Evolutionary conservation across 1,140 invertebrate species (phyloP).

Genomic region (Pseudomyrmex flavicornis): DNA sequence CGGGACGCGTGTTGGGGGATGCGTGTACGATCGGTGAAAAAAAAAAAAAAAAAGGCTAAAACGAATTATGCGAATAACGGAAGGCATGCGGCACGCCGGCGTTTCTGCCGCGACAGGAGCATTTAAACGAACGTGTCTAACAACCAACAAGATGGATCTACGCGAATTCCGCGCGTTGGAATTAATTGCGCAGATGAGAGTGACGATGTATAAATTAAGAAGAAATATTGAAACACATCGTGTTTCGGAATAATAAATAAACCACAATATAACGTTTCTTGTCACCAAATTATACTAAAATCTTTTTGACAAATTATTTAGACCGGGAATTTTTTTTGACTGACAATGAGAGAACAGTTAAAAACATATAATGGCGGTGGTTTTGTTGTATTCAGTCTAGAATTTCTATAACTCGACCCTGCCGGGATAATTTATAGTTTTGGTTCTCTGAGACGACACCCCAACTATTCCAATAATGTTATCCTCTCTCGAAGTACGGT

Average conservation of each 20-base stretch:
- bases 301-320: not conserved
- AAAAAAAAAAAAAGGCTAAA: constrained; percentile 8
- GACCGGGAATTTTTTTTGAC: not conserved
- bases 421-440: constrained; percentile 48
- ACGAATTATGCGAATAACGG: constrained; percentile 35
- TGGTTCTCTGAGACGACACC: too few relatives aligned
- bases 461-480: too few relatives aligned
- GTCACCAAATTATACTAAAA: constrained; percentile 8
- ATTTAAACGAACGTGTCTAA: not conserved
- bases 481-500: too few relatives aligned
- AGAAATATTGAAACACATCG: not conserved
- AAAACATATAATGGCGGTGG: too few relatives aligned
- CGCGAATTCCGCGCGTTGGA: constrained; percentile 22
- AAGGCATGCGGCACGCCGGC: not conserved
- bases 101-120: too few relatives aligned
- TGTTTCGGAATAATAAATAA: constrained; percentile 17
- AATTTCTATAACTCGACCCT: too few relatives aligned
- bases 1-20: not conserved
- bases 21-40: not conserved
- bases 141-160: constrained; percentile 50
- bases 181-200: constrained; percentile 22
- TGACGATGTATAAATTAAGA: constrained; percentile 17
- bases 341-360: too few relatives aligned
- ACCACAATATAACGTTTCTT: not conserved
- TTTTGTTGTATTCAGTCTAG: too few relatives aligned